Conservation (phyloP, 2,888 invertebrate genomes). For the Troilus luridus region DNA sequence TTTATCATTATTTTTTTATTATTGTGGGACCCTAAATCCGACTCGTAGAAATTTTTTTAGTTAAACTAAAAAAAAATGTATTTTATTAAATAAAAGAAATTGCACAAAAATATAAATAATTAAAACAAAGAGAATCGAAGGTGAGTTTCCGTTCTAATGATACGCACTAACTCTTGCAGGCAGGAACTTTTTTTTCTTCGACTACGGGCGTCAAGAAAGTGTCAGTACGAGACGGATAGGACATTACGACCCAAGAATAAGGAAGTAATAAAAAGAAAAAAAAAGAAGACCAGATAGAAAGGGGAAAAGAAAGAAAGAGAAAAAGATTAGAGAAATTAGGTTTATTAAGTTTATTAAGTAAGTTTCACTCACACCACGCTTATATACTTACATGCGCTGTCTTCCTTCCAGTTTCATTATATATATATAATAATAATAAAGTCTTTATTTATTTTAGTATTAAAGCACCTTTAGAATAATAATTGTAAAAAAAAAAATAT, state of each 20-base stretch:
- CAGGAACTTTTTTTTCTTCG: not conserved
- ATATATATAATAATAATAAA: not conserved
- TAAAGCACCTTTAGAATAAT: too few relatives aligned
- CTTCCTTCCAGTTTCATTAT: not conserved
- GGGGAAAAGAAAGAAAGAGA: conserved; percentile 34
- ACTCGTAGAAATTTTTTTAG: too few relatives aligned
- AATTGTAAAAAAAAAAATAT: too few relatives aligned
- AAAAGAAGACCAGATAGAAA: conserved; percentile 16
- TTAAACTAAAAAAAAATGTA: too few relatives aligned
- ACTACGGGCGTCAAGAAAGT: not conserved
- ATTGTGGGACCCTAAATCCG: too few relatives aligned
- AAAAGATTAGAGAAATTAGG: conserved; percentile 26
- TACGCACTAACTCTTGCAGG: too few relatives aligned
- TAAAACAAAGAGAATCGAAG: too few relatives aligned
- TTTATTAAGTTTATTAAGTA: not conserved
- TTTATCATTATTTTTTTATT: too few relatives aligned
- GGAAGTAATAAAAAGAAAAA: conserved; percentile 32
- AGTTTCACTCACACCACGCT: not conserved
- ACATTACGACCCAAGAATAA: conserved; percentile 6
- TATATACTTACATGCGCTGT: not conserved
- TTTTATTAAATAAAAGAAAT: too few relatives aligned
- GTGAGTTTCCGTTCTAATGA: too few relatives aligned
- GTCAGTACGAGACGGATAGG: not conserved
- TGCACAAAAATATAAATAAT: too few relatives aligned
- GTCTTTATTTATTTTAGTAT: too few relatives aligned